Evolutionary conservation across 2,797 vertebrate genomes (phyloP), one percentile per base, ranked within the genome.

Genomic region (Sebastiscus albofasciatus): DNA sequence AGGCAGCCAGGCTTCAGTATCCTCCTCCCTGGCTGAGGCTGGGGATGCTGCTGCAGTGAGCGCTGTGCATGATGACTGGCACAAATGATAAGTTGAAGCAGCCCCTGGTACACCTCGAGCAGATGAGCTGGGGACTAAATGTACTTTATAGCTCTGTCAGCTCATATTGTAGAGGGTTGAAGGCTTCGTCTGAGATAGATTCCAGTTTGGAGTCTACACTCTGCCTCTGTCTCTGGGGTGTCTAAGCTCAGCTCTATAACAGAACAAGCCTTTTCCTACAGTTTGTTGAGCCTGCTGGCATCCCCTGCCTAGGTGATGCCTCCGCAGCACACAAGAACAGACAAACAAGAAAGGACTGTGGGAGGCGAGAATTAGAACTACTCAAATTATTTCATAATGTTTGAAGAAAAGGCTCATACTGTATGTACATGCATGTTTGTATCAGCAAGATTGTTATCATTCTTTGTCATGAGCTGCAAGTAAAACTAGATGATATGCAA

Each of bases 101-200:
- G 67, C 68, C 67, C 76, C 66, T 68, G 82, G 82, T 84, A 83
- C 79, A 87, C 81, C 84, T 87, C 29, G 59, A 88, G 77, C 85
- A 84, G 86, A 85, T 87, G 88, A 91, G 84, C 85, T 80, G 67
- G 90, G 90, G 87, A 93, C 85, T 89, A 80, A 86, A 84, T 90
- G 90, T 88, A 90, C 88, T 91, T 93, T 91, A 85, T 80, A 80
- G 89, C 82, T 90, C 84, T 82, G 91, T 92, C 91, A 92, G 89
- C 89, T 86, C 67, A 67, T 81, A 86, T 83, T 87, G 87, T 72
- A n/a, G 81, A 75, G 72, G 67, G 77, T 72, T 91, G 83, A 89
- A 91, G 88, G 69, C 81, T 89, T 89, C 7, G 29, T 87, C 83
- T 80, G 60, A 85, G 79, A 89, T 42, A 85, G 79, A 88, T 85